Evolutionary conservation across 2,797 vertebrate genomes (phyloP), one percentile per base, ranked within the genome.

Genomic region (Lithobates pipiens): DNA sequence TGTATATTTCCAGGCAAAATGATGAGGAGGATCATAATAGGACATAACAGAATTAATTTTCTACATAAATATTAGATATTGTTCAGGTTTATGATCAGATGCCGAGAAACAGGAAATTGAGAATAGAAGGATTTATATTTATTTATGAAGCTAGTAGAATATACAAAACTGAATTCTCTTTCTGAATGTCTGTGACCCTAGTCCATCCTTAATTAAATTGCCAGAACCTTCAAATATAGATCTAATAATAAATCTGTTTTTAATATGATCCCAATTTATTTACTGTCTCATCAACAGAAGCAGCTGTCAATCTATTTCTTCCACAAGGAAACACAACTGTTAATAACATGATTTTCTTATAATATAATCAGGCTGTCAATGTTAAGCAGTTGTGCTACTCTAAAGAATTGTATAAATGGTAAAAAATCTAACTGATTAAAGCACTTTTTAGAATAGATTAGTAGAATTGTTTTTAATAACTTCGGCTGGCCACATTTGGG

Each of bases 61-160:
- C 15, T 75, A 27, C 25, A 29, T 63, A 77, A 72, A 73, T 73
- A 77, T 84, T 54, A 77, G 69, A 76, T 54, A 73, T 46, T 61
- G 54, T 54, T 80, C 75, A 46, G 16, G 68, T 68, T 73, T 83
- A 73, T 71, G 69, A 18, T 65, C 65, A 71, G 15, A 74, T 11
- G 29, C 42, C 63, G 50, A 29, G 67, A 80, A 81, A 69, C 77
- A 77, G 86, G 77, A 85, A 88, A 88, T 76, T 81, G 82, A 81
- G 76, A 81, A 76, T 79, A 80, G 76, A 84, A 46, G 25, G 83
- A 79, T 83, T 67, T 79, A 83, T 87, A 80, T 84, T 85, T 85
- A 80, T 88, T 85, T 85, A 80, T 88, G 54, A 65, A 88, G 42
- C 27, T 84, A 69, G 54, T 72, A 50, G 79, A 65, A 80, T 76